Conservation (phyloP, 2,797 vertebrate species). For the Pempheris klunzingeri region DNA sequence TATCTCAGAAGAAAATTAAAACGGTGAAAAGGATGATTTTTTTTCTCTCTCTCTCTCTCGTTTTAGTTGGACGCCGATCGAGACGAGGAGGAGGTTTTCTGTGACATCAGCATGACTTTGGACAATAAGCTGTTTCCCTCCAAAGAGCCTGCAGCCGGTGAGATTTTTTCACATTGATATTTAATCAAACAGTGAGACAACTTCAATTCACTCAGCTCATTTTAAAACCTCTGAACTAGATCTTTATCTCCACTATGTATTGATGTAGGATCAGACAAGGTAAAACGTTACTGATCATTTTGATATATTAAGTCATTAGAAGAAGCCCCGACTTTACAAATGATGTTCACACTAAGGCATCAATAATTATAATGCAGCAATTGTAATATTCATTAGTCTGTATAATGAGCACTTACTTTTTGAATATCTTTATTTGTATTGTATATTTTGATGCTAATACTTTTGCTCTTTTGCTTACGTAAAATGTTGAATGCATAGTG, state of each 20-base stretch:
- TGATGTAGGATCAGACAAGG: background rate
- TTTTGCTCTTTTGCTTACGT: background rate
- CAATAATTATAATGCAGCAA: too few species aligned
- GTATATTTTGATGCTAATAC: background rate
- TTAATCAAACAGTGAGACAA: background rate
- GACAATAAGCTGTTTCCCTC: constrained; percentile 95
- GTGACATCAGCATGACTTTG: constrained; percentile 93
- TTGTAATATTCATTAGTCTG: too few species aligned
- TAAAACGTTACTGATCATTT: background rate
- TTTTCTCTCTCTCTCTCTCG: background rate
- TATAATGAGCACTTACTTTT: background rate
- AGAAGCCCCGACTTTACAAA: background rate
- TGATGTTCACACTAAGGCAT: background rate
- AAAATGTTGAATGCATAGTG: too few species aligned
- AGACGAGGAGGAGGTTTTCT: constrained; percentile 96
- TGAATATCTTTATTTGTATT: too few species aligned
- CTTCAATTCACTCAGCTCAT: background rate
- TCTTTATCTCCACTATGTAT: background rate
- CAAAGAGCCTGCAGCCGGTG: constrained; percentile 91
- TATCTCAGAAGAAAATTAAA: background rate
- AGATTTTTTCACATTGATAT: constrained; percentile 50
- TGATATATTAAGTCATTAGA: background rate
- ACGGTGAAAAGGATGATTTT: background rate
- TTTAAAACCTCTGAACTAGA: background rate
- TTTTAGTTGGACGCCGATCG: constrained; percentile 94